Conservation (phyloP, 2,797 vertebrate genomes). For the Emydoidea blandingii region DNA sequence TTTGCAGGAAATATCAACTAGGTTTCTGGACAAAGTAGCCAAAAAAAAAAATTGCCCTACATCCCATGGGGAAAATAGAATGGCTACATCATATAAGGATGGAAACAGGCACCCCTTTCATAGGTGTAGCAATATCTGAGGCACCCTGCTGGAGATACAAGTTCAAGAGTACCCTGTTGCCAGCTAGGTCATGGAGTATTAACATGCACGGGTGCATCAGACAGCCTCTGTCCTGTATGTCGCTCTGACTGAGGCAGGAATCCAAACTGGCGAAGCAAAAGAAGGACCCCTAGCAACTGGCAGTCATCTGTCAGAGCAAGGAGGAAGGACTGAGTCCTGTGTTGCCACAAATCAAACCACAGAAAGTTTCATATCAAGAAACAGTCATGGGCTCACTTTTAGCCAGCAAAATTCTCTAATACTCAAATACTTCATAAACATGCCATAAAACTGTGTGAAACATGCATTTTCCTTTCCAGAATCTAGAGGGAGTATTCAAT, state of each 20-base stretch:
- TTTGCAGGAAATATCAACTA: neutral
- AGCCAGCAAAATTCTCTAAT: neutral
- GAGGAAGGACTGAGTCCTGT: neutral
- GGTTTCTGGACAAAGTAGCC: neutral
- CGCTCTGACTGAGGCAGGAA: neutral
- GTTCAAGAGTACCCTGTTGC: neutral
- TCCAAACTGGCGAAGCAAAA: neutral
- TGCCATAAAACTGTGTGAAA: neutral
- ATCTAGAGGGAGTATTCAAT: neutral
- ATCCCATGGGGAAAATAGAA: neutral
- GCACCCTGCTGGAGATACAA: neutral
- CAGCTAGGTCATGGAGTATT: neutral
- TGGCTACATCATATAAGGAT: neutral
- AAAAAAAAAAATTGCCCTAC: neutral
- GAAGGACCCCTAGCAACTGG: neutral
- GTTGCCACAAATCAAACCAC: neutral
- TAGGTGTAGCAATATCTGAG: neutral
- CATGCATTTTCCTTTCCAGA: neutral
- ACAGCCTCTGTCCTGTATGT: neutral
- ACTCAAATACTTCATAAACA: neutral
- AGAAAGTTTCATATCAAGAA: neutral
- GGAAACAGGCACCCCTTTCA: neutral
- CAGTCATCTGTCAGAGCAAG: neutral
- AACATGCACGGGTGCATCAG: neutral
- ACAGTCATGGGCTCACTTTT: neutral